Evolutionary conservation across 2,113 vertebrate species (phyloP).

Genomic region (Sialia sialis): DNA sequence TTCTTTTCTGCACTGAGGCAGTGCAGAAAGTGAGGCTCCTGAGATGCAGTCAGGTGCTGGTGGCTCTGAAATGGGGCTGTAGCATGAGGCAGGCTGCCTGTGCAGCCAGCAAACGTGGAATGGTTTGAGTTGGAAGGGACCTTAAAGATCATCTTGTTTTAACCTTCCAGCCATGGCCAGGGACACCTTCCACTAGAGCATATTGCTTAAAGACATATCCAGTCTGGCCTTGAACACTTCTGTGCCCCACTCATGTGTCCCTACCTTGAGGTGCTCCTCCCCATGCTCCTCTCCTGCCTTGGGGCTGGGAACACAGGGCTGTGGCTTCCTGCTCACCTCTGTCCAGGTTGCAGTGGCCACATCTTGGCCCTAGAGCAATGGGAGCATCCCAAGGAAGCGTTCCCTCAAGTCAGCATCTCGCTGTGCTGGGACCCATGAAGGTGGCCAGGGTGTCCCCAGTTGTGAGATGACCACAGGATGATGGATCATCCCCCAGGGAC

Average conservation of each 20-base stretch:
- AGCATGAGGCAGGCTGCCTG: background rate
- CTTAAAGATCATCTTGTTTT: background rate
- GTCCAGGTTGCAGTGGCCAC: accelerated
- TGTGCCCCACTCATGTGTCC: background rate
- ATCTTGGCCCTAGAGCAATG: background rate
- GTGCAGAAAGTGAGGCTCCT: background rate
- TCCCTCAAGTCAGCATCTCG: accelerated
- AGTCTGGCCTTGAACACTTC: background rate
- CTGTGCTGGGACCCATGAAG: background rate
- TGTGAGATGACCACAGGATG: accelerated
- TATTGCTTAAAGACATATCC: background rate
- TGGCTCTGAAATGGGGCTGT: background rate
- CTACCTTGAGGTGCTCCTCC: background rate
- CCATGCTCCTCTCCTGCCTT: accelerated
- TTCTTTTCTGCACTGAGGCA: background rate
- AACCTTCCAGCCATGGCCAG: background rate
- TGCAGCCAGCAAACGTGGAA: background rate
- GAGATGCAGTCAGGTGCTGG: background rate
- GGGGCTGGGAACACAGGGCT: accelerated
- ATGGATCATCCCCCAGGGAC: accelerated
- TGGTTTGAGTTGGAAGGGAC: background rate
- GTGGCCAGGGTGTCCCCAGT: background rate
- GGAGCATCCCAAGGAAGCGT: background rate
- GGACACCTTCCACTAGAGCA: background rate
- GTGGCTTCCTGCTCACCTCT: background rate